These are phyloP conservation scores for Prochilodus magdalenae DNA, from an alignment of 2,113 vertebrate species.

Conservation along the genomic window DNA sequence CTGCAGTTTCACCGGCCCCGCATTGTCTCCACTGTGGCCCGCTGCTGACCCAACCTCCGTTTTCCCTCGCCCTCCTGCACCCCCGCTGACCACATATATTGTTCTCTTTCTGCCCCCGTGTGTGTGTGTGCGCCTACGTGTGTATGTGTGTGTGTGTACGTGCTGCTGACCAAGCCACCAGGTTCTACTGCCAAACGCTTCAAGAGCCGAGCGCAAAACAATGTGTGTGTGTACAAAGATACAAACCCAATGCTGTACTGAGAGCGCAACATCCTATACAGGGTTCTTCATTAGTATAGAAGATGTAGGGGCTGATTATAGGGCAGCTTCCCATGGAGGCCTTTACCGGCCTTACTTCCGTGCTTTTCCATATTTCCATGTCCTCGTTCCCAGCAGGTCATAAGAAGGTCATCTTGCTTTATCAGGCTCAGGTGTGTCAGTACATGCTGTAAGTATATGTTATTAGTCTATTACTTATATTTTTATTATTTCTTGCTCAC, in stretches of 20 bases:
- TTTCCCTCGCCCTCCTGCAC: slow-evolving; percentile 15
- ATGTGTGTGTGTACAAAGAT: not conserved
- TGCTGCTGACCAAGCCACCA: slow-evolving; percentile 38
- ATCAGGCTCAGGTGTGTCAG: not conserved
- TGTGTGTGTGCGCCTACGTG: slow-evolving; percentile 11
- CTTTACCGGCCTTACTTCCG: not conserved
- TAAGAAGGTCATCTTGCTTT: not conserved
- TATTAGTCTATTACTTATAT: too few species aligned
- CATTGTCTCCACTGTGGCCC: slow-evolving; percentile 31
- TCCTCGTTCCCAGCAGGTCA: slow-evolving; percentile 3
- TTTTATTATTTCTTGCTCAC: too few species aligned
- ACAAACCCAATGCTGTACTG: not conserved
- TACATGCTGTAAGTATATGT: too few species aligned
- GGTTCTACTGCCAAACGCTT: slow-evolving; percentile 34
- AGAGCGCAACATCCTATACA: slow-evolving; percentile 11
- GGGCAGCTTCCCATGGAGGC: not conserved
- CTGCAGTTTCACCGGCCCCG: slow-evolving; percentile 11
- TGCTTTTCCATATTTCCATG: not conserved
- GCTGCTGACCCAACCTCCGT: slow-evolving; percentile 39
- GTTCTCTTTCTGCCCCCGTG: slow-evolving; percentile 9
- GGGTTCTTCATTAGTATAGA: slow-evolving; percentile 19
- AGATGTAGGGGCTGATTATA: slow-evolving; percentile 3
- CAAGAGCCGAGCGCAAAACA: slow-evolving; percentile 18
- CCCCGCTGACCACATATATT: slow-evolving; percentile 20
- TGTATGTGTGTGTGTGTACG: slow-evolving; percentile 15